Conservation (phyloP, 2,113 vertebrate species). For the Melanotaenia duboulayi region DNA sequence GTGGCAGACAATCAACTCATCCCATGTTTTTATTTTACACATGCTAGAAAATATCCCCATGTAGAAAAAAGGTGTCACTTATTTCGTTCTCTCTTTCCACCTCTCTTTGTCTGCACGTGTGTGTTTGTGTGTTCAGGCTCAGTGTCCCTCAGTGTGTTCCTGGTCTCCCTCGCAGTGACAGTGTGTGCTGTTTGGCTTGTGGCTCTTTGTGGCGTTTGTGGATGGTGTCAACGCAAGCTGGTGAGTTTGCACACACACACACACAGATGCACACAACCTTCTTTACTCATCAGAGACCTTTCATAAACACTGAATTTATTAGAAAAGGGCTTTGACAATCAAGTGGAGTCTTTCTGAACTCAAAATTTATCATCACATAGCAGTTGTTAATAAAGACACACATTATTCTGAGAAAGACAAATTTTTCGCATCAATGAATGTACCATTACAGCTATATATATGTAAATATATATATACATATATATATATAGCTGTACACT, state of each 20-base stretch:
- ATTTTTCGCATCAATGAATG: background rate
- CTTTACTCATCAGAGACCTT: conserved; percentile 28
- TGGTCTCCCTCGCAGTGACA: conserved; percentile 96
- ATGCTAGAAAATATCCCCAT: conserved; percentile 12
- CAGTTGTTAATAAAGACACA: background rate
- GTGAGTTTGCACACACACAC: conserved; percentile 84
- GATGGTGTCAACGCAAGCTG: conserved; percentile 99
- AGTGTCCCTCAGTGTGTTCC: conserved; percentile 92
- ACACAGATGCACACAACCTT: conserved; percentile 17
- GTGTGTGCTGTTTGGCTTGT: conserved; percentile 97
- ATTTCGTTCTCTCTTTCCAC: conserved; percentile 19
- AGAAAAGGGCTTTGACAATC: conserved; percentile 10
- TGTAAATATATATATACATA: too few species aligned
- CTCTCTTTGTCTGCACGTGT: conserved; percentile 65
- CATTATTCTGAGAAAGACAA: background rate
- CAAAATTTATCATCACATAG: background rate
- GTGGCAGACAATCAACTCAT: conserved; percentile 27
- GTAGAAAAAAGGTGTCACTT: conserved; percentile 29
- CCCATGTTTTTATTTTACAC: conserved; percentile 30
- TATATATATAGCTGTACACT: too few species aligned
- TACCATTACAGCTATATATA: background rate
- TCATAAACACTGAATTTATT: conserved; percentile 16
- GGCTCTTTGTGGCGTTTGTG: conserved; percentile 96
- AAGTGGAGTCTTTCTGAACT: conserved; percentile 11
- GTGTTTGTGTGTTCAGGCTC: conserved; percentile 85